Percentiles rank a stretch among this genome's conserved stretches.
phyloP scores from a whole-genome alignment of 2,797 vertebrate genomes.

The Enteromius viviparus region DNA sequence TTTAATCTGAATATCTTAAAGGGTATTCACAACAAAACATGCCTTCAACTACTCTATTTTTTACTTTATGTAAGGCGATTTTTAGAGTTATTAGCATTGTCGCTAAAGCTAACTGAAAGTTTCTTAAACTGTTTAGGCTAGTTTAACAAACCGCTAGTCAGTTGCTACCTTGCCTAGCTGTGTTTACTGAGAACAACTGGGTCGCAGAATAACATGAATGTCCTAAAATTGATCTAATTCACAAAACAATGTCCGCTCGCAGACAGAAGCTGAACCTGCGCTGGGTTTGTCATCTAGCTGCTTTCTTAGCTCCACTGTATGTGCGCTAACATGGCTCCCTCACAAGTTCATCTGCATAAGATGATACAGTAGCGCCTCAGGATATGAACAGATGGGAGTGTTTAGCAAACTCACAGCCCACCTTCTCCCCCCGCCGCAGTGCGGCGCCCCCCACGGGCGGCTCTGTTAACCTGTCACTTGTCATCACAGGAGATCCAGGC shows the following conservation, averaged over 20 bases:
- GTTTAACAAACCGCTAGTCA: neutral
- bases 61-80: neutral
- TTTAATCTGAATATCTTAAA: constrained; percentile 13
- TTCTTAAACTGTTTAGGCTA: neutral
- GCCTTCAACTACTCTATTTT: neutral
- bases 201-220: constrained; percentile 80
- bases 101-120: neutral
- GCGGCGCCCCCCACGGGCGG: constrained; percentile 65
- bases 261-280: constrained; percentile 84
- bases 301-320: constrained; percentile 70
- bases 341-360: constrained; percentile 89
- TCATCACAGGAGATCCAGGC: constrained; percentile 80
- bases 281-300: constrained; percentile 72
- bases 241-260: constrained; percentile 73
- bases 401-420: constrained; percentile 82
- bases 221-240: constrained; percentile 81
- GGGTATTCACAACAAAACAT: neutral
- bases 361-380: constrained; percentile 84
- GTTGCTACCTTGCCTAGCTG: constrained; percentile 70
- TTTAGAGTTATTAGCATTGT: neutral
- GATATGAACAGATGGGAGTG: constrained; percentile 87
- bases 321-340: constrained; percentile 80
- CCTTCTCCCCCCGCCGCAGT: constrained; percentile 24
- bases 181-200: constrained; percentile 81
- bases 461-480: constrained; percentile 87